These are phyloP conservation scores for Podarcis siculus DNA, from an alignment of 2,797 vertebrate genomes.

Conservation along the genomic window DNA sequence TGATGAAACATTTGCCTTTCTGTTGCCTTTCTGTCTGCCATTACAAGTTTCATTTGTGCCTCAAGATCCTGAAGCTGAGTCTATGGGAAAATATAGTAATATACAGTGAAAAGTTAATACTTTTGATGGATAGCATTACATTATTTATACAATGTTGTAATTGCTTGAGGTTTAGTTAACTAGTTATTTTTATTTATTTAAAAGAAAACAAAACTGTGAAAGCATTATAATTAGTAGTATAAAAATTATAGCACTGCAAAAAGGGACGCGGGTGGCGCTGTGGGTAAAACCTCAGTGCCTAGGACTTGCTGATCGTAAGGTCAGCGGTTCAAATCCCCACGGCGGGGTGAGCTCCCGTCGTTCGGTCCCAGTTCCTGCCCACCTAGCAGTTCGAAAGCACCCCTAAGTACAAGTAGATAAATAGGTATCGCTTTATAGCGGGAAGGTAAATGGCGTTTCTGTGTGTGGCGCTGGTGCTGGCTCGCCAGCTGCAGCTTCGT, in stretches of 20 bases:
- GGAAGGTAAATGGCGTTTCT: too few species aligned
- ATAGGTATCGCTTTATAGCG: too few species aligned
- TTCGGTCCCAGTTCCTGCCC: too few species aligned
- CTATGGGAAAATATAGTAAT: constrained; percentile 68
- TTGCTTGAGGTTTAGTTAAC: constrained; percentile 13
- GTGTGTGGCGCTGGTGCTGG: too few species aligned
- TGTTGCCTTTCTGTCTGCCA: constrained; percentile 70
- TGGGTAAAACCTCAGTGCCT: too few species aligned
- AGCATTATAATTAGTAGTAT: not conserved
- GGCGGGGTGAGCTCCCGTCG: too few species aligned
- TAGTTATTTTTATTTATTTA: not conserved
- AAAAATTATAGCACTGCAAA: not conserved
- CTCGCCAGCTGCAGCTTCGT: too few species aligned
- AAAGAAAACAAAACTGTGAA: not conserved
- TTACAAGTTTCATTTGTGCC: constrained; percentile 70
- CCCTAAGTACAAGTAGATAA: too few species aligned
- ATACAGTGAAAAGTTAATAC: constrained; percentile 24
- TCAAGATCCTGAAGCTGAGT: constrained; percentile 74
- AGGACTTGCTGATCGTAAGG: too few species aligned
- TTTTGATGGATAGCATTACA: constrained; percentile 8
- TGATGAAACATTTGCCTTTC: constrained; percentile 75
- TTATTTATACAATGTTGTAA: constrained; percentile 26
- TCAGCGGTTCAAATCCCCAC: too few species aligned
- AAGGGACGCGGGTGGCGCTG: too few species aligned
- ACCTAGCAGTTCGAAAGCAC: too few species aligned